Evolutionary conservation across 2,888 invertebrate species (phyloP).

Genomic region (Scaeva pyrastri): DNA sequence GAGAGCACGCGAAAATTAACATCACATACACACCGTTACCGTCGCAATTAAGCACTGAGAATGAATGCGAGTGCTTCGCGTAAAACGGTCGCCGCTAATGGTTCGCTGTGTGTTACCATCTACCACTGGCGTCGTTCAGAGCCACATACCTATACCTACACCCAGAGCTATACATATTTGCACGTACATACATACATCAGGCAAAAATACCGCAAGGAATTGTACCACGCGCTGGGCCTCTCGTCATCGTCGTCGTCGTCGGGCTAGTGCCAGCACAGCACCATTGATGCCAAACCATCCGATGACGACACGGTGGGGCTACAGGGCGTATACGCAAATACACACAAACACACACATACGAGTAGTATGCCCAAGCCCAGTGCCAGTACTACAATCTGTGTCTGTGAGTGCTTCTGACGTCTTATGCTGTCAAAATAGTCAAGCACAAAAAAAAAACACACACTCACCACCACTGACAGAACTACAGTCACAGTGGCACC

Average conservation of each 20-base stretch:
- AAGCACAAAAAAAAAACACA: constrained; percentile 23
- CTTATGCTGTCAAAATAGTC: constrained; percentile 40
- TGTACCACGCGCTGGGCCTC: constrained; percentile 64
- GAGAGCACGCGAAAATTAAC: constrained; percentile 73
- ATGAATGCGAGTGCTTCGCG: constrained; percentile 75
- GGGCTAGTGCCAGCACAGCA: constrained; percentile 18
- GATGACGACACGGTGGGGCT: constrained; percentile 51
- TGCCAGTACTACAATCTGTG: constrained; percentile 41
- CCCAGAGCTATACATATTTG: constrained; percentile 16
- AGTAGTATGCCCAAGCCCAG: constrained; percentile 48
- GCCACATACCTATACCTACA: constrained; percentile 34
- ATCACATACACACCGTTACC: constrained; percentile 74
- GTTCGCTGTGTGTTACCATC: constrained; percentile 68
- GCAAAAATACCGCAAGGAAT: constrained; percentile 64
- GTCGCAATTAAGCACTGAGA: constrained; percentile 74
- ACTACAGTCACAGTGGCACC: constrained; percentile 24
- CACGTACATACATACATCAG: constrained; percentile 61
- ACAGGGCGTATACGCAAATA: constrained; percentile 75
- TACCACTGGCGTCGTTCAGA: constrained; percentile 39
- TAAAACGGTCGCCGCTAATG: constrained; percentile 75
- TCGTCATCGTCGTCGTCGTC: constrained; percentile 21
- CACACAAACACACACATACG: constrained; percentile 35
- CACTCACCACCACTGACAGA: constrained; percentile 48
- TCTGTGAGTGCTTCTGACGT: constrained; percentile 57
- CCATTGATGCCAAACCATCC: constrained; percentile 45